These are phyloP conservation scores for Thripadectes ignobilis DNA, from an alignment of 2,797 vertebrate species.

Conservation along the genomic window DNA sequence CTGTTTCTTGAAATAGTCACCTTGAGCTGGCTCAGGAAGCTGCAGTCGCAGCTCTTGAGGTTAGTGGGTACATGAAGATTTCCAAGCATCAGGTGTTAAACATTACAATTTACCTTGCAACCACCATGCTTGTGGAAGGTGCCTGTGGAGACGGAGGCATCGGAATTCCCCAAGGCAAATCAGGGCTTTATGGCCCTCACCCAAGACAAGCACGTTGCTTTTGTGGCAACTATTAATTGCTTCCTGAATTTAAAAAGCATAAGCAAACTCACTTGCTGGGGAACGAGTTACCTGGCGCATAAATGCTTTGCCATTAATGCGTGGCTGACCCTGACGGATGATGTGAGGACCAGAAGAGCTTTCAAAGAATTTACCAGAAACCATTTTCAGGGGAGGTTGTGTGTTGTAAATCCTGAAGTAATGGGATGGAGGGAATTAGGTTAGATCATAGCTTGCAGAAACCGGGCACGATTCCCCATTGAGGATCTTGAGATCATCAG, in stretches of 20 bases:
- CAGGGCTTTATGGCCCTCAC: not conserved
- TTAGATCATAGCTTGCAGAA: slow-evolving; percentile 79
- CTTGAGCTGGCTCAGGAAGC: not conserved
- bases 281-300: slow-evolving; percentile 45
- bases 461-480: slow-evolving; percentile 7
- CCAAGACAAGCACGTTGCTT: slow-evolving; percentile 34
- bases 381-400: slow-evolving; percentile 68
- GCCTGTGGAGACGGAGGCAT: not conserved
- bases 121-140: accelerated
- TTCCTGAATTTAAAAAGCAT: slow-evolving; percentile 74
- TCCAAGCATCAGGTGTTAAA: not conserved
- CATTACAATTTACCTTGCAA: not conserved
- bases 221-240: slow-evolving; percentile 76
- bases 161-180: not conserved
- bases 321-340: slow-evolving; percentile 69
- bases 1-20: not conserved
- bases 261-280: slow-evolving; percentile 66
- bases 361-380: slow-evolving; percentile 81
- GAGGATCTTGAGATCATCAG: slow-evolving; percentile 36
- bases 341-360: slow-evolving; percentile 64
- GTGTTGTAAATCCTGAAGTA: slow-evolving; percentile 73
- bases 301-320: slow-evolving; percentile 71
- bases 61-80: not conserved
- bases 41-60: not conserved
- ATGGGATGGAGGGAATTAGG: slow-evolving; percentile 68